These are phyloP conservation scores for Silurus lanzhouensis DNA, from an alignment of 2,797 vertebrate species.

Conservation along the genomic window DNA sequence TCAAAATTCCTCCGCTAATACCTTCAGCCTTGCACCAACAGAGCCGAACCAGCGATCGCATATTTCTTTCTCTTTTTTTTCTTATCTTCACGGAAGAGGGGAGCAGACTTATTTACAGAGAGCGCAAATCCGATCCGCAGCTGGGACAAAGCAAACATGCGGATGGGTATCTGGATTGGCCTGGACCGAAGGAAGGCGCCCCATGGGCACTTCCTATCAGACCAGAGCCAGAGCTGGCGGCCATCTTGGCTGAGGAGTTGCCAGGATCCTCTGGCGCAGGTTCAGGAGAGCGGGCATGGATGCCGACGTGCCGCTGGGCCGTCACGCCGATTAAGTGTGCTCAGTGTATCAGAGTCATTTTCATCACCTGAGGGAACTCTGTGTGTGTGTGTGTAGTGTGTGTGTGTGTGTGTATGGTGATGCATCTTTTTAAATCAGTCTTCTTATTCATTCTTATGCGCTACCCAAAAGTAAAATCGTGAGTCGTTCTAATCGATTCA, in stretches of 20 bases:
- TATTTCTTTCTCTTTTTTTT: constrained; percentile 31
- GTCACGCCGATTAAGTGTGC: constrained; percentile 32
- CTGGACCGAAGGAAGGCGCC: constrained; percentile 42
- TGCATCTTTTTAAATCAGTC: neutral
- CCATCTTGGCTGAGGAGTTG: constrained; percentile 48
- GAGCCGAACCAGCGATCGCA: constrained; percentile 19
- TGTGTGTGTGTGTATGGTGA: neutral
- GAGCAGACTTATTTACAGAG: constrained; percentile 38
- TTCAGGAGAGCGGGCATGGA: constrained; percentile 27
- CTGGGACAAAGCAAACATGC: constrained; percentile 34
- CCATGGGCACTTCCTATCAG: constrained; percentile 44
- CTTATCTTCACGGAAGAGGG: constrained; percentile 41
- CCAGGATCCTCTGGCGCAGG: constrained; percentile 39
- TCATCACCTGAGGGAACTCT: constrained; percentile 25
- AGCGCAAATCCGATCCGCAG: constrained; percentile 38
- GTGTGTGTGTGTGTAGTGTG: constrained; percentile 19
- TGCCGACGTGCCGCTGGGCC: constrained; percentile 24
- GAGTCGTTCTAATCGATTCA: neutral
- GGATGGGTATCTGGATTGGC: constrained; percentile 40
- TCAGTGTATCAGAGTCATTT: constrained; percentile 45
- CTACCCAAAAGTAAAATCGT: neutral
- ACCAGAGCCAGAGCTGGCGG: constrained; percentile 24
- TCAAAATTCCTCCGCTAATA: constrained; percentile 41
- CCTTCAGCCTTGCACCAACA: constrained; percentile 38
- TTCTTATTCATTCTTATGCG: neutral